Conservation (phyloP, 2,113 vertebrate species). For the Circaetus gallicus region DNA sequence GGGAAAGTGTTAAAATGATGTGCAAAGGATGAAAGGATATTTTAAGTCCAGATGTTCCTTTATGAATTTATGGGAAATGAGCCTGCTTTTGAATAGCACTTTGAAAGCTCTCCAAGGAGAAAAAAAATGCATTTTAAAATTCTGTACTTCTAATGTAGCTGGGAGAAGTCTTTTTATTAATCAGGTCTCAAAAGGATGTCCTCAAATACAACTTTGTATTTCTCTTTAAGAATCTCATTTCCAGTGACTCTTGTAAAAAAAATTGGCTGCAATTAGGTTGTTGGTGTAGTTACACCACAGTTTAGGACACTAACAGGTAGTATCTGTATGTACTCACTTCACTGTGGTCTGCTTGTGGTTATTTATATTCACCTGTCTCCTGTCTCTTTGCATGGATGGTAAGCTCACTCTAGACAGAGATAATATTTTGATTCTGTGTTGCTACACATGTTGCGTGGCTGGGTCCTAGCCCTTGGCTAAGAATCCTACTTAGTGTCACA, state of each 20-base stretch:
- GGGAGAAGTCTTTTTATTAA: slow-evolving; percentile 1
- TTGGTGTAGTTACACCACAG: neutral
- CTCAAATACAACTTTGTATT: neutral
- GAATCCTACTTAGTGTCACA: neutral
- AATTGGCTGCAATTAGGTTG: neutral
- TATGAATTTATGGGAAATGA: slow-evolving; percentile 32
- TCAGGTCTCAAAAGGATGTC: neutral
- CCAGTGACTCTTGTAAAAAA: neutral
- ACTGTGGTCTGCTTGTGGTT: neutral
- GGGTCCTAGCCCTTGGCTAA: neutral
- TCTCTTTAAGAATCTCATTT: neutral
- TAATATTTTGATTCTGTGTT: neutral
- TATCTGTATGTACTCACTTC: neutral
- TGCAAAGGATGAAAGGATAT: slow-evolving; percentile 48
- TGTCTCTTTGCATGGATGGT: neutral
- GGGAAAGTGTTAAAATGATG: slow-evolving; percentile 41
- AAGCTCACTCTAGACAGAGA: neutral
- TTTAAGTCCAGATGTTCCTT: slow-evolving; percentile 53
- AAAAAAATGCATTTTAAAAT: neutral
- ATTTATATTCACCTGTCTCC: neutral
- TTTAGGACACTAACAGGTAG: neutral
- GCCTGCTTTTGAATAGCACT: slow-evolving; percentile 30
- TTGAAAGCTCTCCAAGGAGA: slow-evolving; percentile 37
- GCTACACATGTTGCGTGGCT: accelerated
- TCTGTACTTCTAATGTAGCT: neutral